Conservation (phyloP, 2,888 invertebrate genomes). For the Heteromyza rotundicornis region DNA sequence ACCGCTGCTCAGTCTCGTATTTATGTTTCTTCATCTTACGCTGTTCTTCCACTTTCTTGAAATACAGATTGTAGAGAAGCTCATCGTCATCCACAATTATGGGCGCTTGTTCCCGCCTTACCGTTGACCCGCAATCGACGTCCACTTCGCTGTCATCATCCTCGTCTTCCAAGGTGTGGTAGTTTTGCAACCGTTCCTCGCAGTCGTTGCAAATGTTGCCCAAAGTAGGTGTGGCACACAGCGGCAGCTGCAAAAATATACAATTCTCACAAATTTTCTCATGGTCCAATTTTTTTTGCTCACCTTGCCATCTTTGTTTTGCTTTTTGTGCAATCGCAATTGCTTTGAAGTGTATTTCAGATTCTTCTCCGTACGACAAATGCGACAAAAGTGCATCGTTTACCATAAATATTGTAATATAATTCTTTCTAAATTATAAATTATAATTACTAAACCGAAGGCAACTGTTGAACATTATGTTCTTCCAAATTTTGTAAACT, state of each 20-base stretch:
- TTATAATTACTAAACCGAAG: no score
- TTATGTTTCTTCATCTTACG: conserved; percentile 6
- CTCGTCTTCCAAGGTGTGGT: conserved; percentile 25
- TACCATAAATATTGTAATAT: no score
- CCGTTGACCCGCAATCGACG: conserved; percentile 5
- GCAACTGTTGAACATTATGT: no score
- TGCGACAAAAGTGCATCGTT: conserved; percentile 35
- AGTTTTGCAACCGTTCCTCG: conserved; percentile 37
- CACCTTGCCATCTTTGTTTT: conserved; percentile 6
- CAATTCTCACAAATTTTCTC: not conserved
- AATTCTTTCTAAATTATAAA: no score
- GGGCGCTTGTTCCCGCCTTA: conserved; percentile 28
- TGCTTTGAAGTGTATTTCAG: conserved; percentile 36
- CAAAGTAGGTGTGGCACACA: conserved; percentile 26
- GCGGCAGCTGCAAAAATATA: conserved; percentile 17
- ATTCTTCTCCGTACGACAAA: conserved; percentile 38
- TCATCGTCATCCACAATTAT: conserved; percentile 41
- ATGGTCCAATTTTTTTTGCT: not conserved
- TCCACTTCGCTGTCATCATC: conserved; percentile 2
- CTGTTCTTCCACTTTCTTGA: conserved; percentile 32
- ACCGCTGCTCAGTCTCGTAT: conserved; percentile 4
- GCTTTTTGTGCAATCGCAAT: conserved; percentile 31
- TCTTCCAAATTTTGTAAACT: no score
- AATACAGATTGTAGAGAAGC: conserved; percentile 29
- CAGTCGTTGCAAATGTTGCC: conserved; percentile 39